phyloP scores from a whole-genome alignment of 2,888 invertebrate genomes.

The Morpho deidamia region DNA sequence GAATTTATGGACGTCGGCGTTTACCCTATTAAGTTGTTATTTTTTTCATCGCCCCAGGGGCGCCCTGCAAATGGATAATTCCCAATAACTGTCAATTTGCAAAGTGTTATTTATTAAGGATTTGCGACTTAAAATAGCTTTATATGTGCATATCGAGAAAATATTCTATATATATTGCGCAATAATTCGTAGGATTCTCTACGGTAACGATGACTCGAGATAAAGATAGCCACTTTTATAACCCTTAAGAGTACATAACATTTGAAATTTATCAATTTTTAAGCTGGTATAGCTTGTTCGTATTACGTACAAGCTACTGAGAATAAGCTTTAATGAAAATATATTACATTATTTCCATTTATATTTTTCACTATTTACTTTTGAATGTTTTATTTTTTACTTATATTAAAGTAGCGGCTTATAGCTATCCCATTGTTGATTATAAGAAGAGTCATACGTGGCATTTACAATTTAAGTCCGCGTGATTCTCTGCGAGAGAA shows the following conservation, averaged over 20 bases:
- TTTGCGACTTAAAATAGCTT: conserved; percentile 13
- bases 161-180: background rate
- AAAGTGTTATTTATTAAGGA: conserved; percentile 23
- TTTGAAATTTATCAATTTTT: no score
- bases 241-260: background rate
- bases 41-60: conserved; percentile 24
- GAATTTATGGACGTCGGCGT: conserved; percentile 20
- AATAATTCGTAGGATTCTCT: conserved; percentile 1
- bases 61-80: conserved; percentile 16
- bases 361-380: no score
- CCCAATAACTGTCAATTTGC: conserved; percentile 23
- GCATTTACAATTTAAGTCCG: no score
- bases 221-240: background rate
- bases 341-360: no score
- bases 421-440: no score
- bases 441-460: no score
- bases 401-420: no score
- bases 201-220: background rate
- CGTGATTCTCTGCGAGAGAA: no score
- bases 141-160: background rate
- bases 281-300: no score
- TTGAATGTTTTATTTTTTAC: no score
- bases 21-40: conserved; percentile 42
- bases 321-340: no score
- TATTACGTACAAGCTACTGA: no score